Evolutionary conservation across 30 jellyfish, hydroid and myxozoan genomes (phyloP).

Genomic region (Aurelia sp.): DNA sequence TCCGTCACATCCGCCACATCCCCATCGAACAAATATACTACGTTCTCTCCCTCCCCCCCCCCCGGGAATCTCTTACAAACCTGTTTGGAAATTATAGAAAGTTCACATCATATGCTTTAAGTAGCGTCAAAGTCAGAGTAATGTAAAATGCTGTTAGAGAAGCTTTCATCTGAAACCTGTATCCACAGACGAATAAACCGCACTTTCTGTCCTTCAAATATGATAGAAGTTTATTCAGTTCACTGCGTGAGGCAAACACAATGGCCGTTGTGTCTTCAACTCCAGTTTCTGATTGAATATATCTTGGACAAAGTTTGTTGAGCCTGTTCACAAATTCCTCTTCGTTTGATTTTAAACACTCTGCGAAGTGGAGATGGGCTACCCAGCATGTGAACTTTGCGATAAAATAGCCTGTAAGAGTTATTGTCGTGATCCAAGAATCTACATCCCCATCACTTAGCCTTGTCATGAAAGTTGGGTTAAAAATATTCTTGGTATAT

Average conservation of each 20-base stretch:
- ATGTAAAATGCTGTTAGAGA: conserved; percentile 1
- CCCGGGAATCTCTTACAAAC: too few relatives aligned
- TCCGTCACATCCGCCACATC: too few relatives aligned
- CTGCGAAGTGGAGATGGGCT: conserved; percentile 7
- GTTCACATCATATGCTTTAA: neutral
- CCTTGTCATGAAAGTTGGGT: neutral
- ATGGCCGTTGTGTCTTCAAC: neutral
- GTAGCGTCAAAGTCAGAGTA: neutral
- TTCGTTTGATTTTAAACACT: conserved; percentile 17
- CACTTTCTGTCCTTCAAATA: conserved; percentile 12
- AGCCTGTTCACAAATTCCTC: neutral
- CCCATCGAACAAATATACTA: too few relatives aligned
- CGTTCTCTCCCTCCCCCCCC: too few relatives aligned
- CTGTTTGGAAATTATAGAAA: too few relatives aligned
- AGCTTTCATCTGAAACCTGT: conserved; percentile 9
- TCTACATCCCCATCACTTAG: neutral
- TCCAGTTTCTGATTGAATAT: neutral
- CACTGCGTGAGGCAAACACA: conserved; percentile 6
- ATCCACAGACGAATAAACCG: conserved; percentile 17
- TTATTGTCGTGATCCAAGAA: neutral
- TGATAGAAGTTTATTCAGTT: neutral
- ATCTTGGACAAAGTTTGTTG: conserved; percentile 3
- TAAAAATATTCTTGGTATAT: neutral
- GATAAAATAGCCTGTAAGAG: neutral
- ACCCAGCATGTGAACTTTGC: conserved; percentile 14